A percentile compares a stretch with the other conserved stretches of the same genome.
These are phyloP conservation scores for Diogma glabrata DNA, from an alignment of 2,888 invertebrate species.

Conservation along the genomic window DNA sequence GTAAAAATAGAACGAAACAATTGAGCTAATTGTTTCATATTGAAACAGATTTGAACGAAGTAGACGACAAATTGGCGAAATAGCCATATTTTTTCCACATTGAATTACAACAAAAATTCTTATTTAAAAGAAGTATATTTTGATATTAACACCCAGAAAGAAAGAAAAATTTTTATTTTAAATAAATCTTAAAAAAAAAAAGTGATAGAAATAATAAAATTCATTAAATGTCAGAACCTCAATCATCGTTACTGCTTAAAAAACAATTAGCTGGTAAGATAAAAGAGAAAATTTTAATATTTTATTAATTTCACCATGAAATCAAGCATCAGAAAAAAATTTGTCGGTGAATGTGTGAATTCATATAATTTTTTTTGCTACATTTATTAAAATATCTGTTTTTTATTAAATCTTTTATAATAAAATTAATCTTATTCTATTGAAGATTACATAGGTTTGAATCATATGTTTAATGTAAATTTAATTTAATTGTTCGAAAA, in stretches of 20 bases:
- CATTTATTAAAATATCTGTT: slow-evolving; percentile 1
- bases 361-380: slow-evolving; percentile 1
- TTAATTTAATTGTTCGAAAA: neutral
- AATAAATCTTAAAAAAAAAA: slow-evolving; percentile 2
- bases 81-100: slow-evolving; percentile 6
- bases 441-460: neutral
- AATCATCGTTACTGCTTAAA: slow-evolving; percentile 88
- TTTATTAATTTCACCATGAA: neutral
- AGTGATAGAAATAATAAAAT: slow-evolving; percentile 5
- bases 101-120: too few relatives aligned
- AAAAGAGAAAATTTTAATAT: slow-evolving; percentile 9
- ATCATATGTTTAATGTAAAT: neutral
- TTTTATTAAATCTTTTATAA: neutral
- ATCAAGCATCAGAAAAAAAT: neutral
- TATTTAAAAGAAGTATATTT: slow-evolving; percentile 4
- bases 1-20: too few relatives aligned
- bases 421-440: neutral
- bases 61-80: slow-evolving; percentile 3
- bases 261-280: slow-evolving; percentile 90
- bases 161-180: slow-evolving; percentile 4
- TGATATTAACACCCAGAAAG: slow-evolving; percentile 1
- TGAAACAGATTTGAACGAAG: neutral
- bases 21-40: too few relatives aligned
- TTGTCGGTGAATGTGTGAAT: slow-evolving; percentile 2
- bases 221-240: slow-evolving; percentile 79